Percentiles rank a stretch among this genome's conserved stretches.
phyloP scores from a whole-genome alignment of 2,113 vertebrate species.

The Passer montanus region DNA sequence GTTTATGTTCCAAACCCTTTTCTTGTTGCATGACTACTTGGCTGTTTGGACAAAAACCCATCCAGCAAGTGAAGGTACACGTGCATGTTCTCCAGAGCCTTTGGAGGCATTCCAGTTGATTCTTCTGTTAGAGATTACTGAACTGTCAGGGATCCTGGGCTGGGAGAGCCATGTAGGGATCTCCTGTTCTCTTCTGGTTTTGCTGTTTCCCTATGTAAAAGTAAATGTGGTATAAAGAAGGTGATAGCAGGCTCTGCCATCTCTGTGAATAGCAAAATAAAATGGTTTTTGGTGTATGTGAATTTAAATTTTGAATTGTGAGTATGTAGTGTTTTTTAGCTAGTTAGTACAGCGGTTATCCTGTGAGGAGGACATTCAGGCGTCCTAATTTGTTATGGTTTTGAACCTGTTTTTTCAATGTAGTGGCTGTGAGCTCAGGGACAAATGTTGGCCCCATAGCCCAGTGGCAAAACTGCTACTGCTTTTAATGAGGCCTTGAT shows the following conservation, averaged over 20 bases:
- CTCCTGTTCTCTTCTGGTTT: neutral
- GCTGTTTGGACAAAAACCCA: accelerated
- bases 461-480: neutral
- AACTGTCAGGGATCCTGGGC: neutral
- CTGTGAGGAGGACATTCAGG: neutral
- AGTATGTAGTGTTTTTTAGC: neutral
- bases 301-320: neutral
- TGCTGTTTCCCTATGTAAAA: neutral
- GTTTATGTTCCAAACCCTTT: neutral
- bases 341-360: neutral
- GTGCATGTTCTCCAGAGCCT: neutral
- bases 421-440: neutral
- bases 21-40: neutral
- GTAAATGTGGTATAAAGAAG: neutral
- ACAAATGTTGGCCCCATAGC: neutral
- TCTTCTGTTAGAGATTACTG: neutral
- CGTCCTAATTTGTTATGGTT: neutral
- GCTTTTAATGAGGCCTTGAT: neutral
- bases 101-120: neutral
- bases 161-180: neutral
- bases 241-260: neutral
- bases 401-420: neutral
- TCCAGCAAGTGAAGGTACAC: neutral
- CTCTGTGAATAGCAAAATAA: neutral
- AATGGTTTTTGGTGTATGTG: neutral